These are phyloP conservation scores for Pocillopora meandrina DNA, from an alignment of 92 coral and sea anemone species.

Conservation along the genomic window DNA sequence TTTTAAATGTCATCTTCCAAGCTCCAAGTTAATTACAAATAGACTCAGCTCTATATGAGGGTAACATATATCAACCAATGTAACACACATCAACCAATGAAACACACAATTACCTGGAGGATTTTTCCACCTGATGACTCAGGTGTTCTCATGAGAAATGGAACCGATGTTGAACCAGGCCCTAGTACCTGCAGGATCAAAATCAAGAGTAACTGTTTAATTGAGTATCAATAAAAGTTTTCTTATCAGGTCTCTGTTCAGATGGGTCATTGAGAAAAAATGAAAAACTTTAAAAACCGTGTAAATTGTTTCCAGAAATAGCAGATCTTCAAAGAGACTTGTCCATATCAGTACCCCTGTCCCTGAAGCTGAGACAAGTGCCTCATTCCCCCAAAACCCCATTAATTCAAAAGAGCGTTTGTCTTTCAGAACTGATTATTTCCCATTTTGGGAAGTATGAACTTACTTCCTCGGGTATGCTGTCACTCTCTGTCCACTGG, in stretches of 20 bases:
- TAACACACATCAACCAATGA: not conserved
- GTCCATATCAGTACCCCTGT: no score
- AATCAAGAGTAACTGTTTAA: not conserved
- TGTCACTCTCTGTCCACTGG: conserved; percentile 9
- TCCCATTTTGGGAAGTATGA: not conserved
- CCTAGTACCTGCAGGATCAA: conserved; percentile 14
- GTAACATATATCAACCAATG: not conserved
- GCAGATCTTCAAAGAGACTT: no score
- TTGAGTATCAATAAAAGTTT: no score
- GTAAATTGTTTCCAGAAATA: no score
- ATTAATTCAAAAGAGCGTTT: no score
- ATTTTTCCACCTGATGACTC: conserved; percentile 16
- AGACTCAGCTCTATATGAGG: not conserved
- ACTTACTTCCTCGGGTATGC: conserved; percentile 33
- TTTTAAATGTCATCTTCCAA: no score
- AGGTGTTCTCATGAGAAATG: conserved; percentile 24
- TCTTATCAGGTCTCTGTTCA: no score
- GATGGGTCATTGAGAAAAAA: no score
- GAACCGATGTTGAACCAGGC: conserved; percentile 32
- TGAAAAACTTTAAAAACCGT: no score
- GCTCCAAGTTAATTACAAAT: not conserved
- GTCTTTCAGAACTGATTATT: not conserved
- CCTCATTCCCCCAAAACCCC: no score
- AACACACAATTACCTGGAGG: conserved; percentile 8
- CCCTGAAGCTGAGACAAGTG: no score